A percentile compares a stretch with the other conserved stretches of the same genome.
These are phyloP conservation scores for Pandemis heparana DNA, from an alignment of 2,888 invertebrate species.

Conservation along the genomic window DNA sequence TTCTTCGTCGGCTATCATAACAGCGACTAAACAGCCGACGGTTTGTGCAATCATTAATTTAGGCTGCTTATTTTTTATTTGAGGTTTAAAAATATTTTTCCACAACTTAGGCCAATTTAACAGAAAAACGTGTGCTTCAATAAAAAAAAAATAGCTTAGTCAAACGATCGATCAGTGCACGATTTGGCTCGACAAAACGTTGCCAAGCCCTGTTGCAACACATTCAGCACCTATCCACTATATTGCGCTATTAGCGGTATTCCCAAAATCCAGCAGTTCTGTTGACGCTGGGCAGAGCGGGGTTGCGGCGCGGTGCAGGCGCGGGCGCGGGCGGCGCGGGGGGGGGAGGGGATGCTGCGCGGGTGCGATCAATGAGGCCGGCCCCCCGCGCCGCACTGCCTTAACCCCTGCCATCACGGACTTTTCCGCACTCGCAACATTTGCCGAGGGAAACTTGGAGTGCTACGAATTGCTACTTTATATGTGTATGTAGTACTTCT, in stretches of 20 bases:
- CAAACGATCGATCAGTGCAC: background rate
- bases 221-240: background rate
- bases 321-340: conserved; percentile 51
- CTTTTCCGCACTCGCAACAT: conserved; percentile 42
- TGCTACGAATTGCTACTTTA: conserved; percentile 41
- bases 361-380: conserved; percentile 81
- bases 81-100: background rate
- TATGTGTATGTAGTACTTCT: conserved; percentile 42
- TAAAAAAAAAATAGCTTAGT: background rate
- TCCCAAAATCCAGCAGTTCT: conserved; percentile 61
- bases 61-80: background rate
- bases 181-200: background rate
- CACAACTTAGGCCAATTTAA: too few relatives aligned
- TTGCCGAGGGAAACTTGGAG: conserved; percentile 41
- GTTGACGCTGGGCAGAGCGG: conserved; percentile 65
- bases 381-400: conserved; percentile 53
- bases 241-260: conserved; percentile 22
- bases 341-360: conserved; percentile 68
- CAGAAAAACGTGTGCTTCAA: background rate
- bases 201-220: background rate
- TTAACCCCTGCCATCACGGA: conserved; percentile 42
- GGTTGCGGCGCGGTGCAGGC: conserved; percentile 58
- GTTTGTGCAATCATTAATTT: too few relatives aligned
- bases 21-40: too few relatives aligned
- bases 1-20: too few relatives aligned